Evolutionary conservation across 2,797 vertebrate genomes (phyloP).

Genomic region (Cyprinella venusta): DNA sequence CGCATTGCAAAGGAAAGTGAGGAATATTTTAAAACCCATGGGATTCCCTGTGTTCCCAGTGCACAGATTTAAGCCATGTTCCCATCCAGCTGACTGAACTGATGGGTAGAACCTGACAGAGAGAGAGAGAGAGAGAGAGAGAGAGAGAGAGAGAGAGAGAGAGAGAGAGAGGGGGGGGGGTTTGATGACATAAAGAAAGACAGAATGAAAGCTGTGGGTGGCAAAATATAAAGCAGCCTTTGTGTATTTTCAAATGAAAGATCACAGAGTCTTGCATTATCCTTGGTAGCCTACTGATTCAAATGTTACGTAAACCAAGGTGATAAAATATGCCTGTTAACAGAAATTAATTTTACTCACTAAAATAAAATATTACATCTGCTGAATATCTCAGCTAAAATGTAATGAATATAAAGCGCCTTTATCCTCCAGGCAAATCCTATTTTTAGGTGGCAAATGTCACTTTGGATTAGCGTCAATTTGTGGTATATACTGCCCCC

Average conservation of each 20-base stretch:
- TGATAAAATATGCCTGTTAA: background rate
- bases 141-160: background rate
- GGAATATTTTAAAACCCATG: constrained; percentile 40
- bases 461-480: constrained; percentile 63
- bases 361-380: constrained; percentile 44
- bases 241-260: constrained; percentile 38
- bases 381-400: constrained; percentile 42
- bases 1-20: constrained; percentile 11
- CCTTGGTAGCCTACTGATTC: background rate
- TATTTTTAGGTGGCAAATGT: constrained; percentile 68
- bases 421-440: constrained; percentile 53
- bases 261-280: constrained; percentile 11
- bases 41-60: constrained; percentile 32
- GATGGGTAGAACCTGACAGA: constrained; percentile 48
- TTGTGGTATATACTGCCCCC: constrained; percentile 72
- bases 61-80: constrained; percentile 40
- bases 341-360: constrained; percentile 10
- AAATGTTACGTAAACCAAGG: constrained; percentile 13
- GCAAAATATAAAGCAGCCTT: constrained; percentile 28
- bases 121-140: constrained; percentile 5
- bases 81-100: constrained; percentile 54
- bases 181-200: constrained; percentile 17
- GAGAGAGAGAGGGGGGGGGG: background rate
- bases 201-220: constrained; percentile 21
- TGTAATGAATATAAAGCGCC: constrained; percentile 61